Conservation (phyloP, 1,140 invertebrate genomes). For the Mercenaria mercenaria region DNA sequence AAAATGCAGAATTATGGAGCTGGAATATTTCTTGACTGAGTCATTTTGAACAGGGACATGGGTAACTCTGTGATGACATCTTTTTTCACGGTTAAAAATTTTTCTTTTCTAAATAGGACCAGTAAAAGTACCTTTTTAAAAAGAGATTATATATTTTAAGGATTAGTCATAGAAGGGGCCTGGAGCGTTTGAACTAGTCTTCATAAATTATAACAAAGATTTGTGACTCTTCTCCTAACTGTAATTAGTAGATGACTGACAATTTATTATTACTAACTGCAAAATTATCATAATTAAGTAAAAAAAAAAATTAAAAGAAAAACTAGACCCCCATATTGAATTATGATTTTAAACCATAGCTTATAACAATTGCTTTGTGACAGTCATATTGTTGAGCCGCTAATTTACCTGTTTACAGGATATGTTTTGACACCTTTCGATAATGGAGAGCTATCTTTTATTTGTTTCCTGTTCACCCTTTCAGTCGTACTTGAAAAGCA, state of each 20-base stretch:
- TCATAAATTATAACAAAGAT: background rate
- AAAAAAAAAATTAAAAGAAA: background rate
- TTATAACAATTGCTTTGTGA: background rate
- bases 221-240: background rate
- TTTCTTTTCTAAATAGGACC: too few species aligned
- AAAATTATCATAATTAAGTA: background rate
- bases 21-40: too few species aligned
- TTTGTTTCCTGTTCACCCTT: slow-evolving; percentile 24
- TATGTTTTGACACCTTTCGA: background rate
- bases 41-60: too few species aligned
- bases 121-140: too few species aligned
- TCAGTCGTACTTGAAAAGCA: background rate
- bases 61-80: too few species aligned
- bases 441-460: background rate
- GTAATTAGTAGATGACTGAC: background rate
- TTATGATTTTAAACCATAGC: background rate
- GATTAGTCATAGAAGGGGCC: slow-evolving; percentile 22
- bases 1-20: too few species aligned
- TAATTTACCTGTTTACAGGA: background rate
- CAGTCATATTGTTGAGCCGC: background rate
- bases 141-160: background rate
- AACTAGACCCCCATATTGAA: background rate
- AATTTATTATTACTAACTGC: slow-evolving; percentile 8
- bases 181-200: background rate
- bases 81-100: too few species aligned